Evolutionary conservation across 2,888 invertebrate genomes (phyloP), one percentile per base, ranked within the genome.

Genomic region (Machimus atricapillus): DNA sequence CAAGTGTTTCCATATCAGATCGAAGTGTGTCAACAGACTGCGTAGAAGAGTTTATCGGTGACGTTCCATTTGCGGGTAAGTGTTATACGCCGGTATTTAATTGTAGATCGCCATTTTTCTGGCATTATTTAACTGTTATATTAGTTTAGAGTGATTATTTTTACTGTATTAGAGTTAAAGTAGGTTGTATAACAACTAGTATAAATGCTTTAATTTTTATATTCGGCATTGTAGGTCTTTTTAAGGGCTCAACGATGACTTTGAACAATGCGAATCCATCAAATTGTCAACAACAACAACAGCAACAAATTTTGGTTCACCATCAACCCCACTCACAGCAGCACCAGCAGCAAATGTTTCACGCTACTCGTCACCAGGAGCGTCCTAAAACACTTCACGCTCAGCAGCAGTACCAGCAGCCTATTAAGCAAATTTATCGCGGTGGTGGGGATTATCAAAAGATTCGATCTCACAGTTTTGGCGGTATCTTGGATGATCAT

Each of bases 11-110:
- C 3, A 93, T 95, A 81, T 95, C 95, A 87, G 96, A 97, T 91
- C 97, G 97, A 91, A 96, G 96, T 89, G 90, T 91, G 2, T 96
- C 96, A 89, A 96, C 96, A 7, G 97, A 97, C 93, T 95, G 95
- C 90, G 96, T 97, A 87, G 97, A 97, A 93, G 97, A 97, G 92
- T 97, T 95, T 92, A 95, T 97, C 89, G 96, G 96, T 88, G 97
- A 97, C 92, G 95, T 96, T 88, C 97, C 97, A 88, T 97, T 97
- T 93, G 97, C 97, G 93, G 97, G 97, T 97, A 93, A 95, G 85
- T 52, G 94, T 52, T 56, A 34, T 83, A 82, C 76, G 12, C 12
- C 12, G 1, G 2, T 43, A 40, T 12, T 43, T 43, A 12, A 12
- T 43, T 43, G 43, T 12, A 43, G 43, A 43, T 12, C 0, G 34